These are phyloP conservation scores for Parus major DNA, from an alignment of 2,113 vertebrate genomes.

Conservation along the genomic window DNA sequence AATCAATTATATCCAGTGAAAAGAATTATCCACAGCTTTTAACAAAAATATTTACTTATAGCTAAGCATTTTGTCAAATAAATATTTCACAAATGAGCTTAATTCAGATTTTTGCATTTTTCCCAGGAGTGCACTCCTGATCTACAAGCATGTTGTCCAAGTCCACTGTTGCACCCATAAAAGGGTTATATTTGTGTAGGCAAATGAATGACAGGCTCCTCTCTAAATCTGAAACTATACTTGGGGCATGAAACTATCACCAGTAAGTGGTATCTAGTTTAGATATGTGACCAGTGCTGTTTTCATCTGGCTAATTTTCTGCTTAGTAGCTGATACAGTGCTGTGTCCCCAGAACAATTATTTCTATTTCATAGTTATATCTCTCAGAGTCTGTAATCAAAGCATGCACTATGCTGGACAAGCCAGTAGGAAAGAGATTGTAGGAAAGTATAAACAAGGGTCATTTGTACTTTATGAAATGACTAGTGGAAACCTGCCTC, in stretches of 20 bases:
- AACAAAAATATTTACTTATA: not conserved
- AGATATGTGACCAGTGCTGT: not conserved
- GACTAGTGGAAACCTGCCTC: not conserved
- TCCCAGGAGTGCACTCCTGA: not conserved
- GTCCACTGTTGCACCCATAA: not conserved
- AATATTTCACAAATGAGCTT: not conserved
- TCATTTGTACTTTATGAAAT: not conserved
- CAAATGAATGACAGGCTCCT: not conserved
- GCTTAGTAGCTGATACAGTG: not conserved
- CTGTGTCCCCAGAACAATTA: not conserved
- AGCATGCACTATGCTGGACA: not conserved
- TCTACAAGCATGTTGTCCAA: not conserved
- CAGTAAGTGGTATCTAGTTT: not conserved
- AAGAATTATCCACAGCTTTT: not conserved
- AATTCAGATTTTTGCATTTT: not conserved
- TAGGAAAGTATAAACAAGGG: not conserved
- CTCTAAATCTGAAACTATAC: not conserved
- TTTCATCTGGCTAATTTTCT: not conserved
- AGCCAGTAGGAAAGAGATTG: not conserved
- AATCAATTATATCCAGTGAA: not conserved
- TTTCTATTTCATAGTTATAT: not conserved
- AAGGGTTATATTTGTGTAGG: not conserved
- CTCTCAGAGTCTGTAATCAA: not conserved
- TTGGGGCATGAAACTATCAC: not conserved
- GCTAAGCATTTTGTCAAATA: not conserved